Evolutionary conservation across 2,888 invertebrate species (phyloP).

Genomic region (Invenusta paracnida): DNA sequence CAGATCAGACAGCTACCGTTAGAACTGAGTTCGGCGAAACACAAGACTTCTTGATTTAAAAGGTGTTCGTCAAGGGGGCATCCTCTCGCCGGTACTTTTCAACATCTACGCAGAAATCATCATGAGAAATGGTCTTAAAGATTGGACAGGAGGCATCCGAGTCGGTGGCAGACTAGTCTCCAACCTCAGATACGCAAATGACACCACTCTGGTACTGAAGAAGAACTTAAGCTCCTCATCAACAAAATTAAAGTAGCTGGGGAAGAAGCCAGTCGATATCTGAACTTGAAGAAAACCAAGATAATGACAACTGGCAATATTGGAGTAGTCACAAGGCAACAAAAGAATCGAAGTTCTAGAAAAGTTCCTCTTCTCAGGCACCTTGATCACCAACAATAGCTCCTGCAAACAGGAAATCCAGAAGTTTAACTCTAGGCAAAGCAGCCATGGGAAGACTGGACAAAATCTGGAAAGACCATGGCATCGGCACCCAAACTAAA

Average conservation of each 20-base stretch:
- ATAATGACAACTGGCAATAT: constrained; percentile 8
- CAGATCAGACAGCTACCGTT: neutral
- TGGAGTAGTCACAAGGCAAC: neutral
- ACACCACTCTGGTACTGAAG: constrained; percentile 6
- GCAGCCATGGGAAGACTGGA: neutral
- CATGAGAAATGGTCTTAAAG: neutral
- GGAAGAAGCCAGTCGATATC: neutral
- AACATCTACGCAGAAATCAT: neutral
- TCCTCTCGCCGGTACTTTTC: constrained; percentile 1
- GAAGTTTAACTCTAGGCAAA: neutral
- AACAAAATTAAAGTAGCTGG: neutral
- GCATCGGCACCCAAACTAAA: neutral
- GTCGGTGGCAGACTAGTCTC: neutral
- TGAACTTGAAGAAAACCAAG: constrained; percentile 4
- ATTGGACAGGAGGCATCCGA: neutral
- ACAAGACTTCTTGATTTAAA: neutral
- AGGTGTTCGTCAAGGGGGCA: neutral
- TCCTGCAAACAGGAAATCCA: neutral
- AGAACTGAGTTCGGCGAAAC: constrained; percentile 13
- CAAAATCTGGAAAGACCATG: neutral
- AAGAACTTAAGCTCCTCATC: neutral
- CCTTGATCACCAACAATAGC: neutral
- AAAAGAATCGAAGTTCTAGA: neutral
- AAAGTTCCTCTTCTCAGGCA: neutral
- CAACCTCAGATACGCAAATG: neutral